Evolutionary conservation across 1,140 invertebrate species (phyloP).

Genomic region (Drosophila tani): DNA sequence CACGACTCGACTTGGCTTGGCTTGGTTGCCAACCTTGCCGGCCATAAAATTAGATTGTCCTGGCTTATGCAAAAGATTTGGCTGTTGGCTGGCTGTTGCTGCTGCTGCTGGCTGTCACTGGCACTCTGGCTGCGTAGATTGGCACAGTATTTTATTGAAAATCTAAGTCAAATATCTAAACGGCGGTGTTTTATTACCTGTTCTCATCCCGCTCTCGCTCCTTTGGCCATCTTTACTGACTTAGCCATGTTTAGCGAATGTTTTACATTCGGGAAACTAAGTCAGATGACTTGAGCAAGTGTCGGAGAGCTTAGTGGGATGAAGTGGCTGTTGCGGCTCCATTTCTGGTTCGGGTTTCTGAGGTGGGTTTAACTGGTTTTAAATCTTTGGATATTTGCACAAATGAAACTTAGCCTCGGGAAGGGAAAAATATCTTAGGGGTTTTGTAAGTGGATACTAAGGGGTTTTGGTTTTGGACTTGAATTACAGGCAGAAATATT

Average conservation of each 20-base stretch:
- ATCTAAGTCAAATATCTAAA: conserved; percentile 79
- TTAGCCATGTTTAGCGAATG: conserved; percentile 58
- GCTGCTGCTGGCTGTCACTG: conserved; percentile 14
- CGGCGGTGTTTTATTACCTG: conserved; percentile 79
- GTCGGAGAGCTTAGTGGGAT: conserved; percentile 18
- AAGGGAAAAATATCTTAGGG: conserved; percentile 3
- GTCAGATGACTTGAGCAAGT: conserved; percentile 8
- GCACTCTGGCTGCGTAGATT: conserved; percentile 54
- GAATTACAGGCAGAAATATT: neutral
- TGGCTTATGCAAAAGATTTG: conserved; percentile 72
- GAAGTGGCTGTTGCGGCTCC: conserved; percentile 28
- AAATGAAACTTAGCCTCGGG: neutral
- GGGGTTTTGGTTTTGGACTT: neutral
- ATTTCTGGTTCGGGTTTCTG: conserved; percentile 29
- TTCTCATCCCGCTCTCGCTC: conserved; percentile 27
- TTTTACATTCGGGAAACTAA: conserved; percentile 49
- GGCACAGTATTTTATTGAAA: conserved; percentile 72
- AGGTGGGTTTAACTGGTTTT: conserved; percentile 35
- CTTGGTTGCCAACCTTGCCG: conserved; percentile 6
- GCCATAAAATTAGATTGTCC: conserved; percentile 81
- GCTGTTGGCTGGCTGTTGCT: conserved; percentile 28
- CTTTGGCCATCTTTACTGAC: neutral
- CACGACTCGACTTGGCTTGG: conserved; percentile 2
- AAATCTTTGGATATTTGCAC: conserved; percentile 8
- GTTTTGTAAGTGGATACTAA: conserved; percentile 10